These are phyloP conservation scores for Pagrus major DNA, from an alignment of 2,113 vertebrate species.

Conservation along the genomic window DNA sequence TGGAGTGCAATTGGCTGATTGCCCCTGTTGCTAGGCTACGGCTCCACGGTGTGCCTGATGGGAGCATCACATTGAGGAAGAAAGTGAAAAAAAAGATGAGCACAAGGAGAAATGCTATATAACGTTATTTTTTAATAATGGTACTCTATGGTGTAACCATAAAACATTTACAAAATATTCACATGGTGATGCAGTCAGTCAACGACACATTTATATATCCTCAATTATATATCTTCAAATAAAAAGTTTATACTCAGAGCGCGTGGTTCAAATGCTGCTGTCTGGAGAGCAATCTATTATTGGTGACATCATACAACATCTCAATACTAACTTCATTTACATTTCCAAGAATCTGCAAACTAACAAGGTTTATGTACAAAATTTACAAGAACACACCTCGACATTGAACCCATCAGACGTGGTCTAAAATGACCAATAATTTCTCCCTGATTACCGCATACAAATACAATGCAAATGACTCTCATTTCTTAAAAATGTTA, in stretches of 20 bases:
- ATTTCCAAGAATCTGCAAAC: slow-evolving; percentile 71
- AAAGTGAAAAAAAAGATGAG: slow-evolving; percentile 40
- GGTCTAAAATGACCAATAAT: slow-evolving; percentile 78
- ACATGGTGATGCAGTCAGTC: slow-evolving; percentile 70
- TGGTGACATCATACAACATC: slow-evolving; percentile 68
- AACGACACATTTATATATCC: slow-evolving; percentile 76
- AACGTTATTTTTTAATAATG: slow-evolving; percentile 81
- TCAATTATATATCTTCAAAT: slow-evolving; percentile 71
- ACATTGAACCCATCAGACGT: slow-evolving; percentile 61
- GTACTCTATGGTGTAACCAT: slow-evolving; percentile 71
- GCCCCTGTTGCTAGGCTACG: slow-evolving; percentile 79
- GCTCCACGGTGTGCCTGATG: slow-evolving; percentile 35
- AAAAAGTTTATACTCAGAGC: slow-evolving; percentile 71
- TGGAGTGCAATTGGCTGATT: slow-evolving; percentile 60
- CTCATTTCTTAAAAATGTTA: slow-evolving; percentile 76
- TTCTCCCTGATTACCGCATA: slow-evolving; percentile 75
- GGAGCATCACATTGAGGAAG: slow-evolving; percentile 9
- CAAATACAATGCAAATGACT: slow-evolving; percentile 69
- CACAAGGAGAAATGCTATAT: slow-evolving; percentile 52
- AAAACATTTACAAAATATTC: slow-evolving; percentile 83
- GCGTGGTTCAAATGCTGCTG: slow-evolving; percentile 57
- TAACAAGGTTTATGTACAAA: slow-evolving; percentile 68
- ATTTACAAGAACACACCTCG: slow-evolving; percentile 68
- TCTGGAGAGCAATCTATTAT: slow-evolving; percentile 61
- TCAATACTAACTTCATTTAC: slow-evolving; percentile 69